phyloP scores from a whole-genome alignment of 2,888 invertebrate species.

The Yponomeuta evonymella region DNA sequence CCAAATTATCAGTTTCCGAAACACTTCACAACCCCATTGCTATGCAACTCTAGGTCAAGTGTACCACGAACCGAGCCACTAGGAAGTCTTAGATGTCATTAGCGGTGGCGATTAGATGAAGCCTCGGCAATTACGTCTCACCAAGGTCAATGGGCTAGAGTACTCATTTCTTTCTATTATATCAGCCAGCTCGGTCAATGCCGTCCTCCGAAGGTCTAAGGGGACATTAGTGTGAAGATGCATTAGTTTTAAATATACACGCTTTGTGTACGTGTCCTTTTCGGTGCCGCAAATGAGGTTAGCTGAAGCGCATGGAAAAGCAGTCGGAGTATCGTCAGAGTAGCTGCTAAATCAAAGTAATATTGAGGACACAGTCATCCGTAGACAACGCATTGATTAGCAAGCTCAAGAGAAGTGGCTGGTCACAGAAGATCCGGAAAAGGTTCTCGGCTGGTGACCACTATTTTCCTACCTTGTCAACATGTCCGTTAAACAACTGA shows the following conservation, averaged over 20 bases:
- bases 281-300: neutral
- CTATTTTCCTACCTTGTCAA: neutral
- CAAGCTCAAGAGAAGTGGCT: no score
- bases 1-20: no score
- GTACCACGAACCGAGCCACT: slow-evolving; percentile 33
- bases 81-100: slow-evolving; percentile 37
- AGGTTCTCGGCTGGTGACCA: neutral
- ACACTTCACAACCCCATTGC: neutral
- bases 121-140: slow-evolving; percentile 35
- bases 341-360: no score
- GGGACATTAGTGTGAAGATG: neutral
- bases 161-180: slow-evolving; percentile 5
- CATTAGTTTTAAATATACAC: neutral
- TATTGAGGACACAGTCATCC: no score
- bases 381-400: no score
- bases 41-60: neutral
- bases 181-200: neutral
- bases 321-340: no score
- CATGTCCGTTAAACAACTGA: neutral
- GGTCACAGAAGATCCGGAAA: neutral
- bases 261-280: neutral
- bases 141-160: slow-evolving; percentile 13
- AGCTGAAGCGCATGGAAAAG: neutral
- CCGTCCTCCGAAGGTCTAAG: neutral
- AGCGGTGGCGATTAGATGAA: slow-evolving; percentile 40